Evolutionary conservation across 2,888 invertebrate genomes (phyloP), one percentile per base, ranked within the genome.

Genomic region (Xanthorhoe designata): DNA sequence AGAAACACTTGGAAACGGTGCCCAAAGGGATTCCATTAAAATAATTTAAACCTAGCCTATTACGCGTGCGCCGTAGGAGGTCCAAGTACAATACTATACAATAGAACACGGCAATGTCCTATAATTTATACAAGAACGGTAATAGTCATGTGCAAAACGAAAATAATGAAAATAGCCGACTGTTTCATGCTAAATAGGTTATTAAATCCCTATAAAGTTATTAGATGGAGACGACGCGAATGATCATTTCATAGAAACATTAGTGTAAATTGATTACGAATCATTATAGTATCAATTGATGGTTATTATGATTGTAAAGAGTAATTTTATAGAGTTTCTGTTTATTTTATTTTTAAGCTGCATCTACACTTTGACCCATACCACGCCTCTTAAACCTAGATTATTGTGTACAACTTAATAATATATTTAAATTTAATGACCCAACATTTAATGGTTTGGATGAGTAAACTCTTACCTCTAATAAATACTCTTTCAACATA

Each of bases 21-120:
- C 61, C 68, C 62, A 73, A 72, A 72, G 73, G 68, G 69, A 74
- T 72, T 59, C 71, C 63, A 76, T 72, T 75, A 72, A 72, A 75
- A 73, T 68, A 59, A 72, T 76, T 73, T 72, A 73, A 72, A 57
- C 72, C 73, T 74, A 59, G 55, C 58, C 70, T 68, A 72, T 70
- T 72, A 74, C 66, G 18, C 60, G 58, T 45, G 35, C 73, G n/a
- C 70, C 49, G 62, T 70, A 63, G 74, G 74, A 72, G 74, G 74
- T 74, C 72, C 55, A 69, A 59, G 45, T 63, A 65, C 68, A 67
- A 60, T 50, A 45, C 57, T 47, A 63, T 64, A 74, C 74, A 74
- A 74, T 70, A 70, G 71, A 17, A 68, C 70, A 68, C 59, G 55
- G 51, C 63, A 32, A 38, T 67, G 65, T 64, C 72, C 61, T 66